Percentiles rank a stretch among this genome's conserved stretches.
These are phyloP conservation scores for Bucorvus abyssinicus DNA, from an alignment of 2,797 vertebrate species.

Conservation along the genomic window DNA sequence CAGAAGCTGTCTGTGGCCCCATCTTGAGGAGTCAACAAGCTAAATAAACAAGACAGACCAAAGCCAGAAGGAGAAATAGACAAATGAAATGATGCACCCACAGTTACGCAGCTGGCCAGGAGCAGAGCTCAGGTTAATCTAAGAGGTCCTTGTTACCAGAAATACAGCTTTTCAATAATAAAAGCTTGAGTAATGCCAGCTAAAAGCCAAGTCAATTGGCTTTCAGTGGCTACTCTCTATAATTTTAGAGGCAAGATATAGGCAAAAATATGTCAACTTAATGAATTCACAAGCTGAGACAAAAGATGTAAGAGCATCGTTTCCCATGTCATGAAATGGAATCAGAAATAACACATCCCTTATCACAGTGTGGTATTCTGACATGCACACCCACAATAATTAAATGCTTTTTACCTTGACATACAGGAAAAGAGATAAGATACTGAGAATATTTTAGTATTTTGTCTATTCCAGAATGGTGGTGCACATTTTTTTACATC, in stretches of 20 bases:
- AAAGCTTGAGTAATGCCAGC: neutral
- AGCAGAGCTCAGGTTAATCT: neutral
- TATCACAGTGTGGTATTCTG: neutral
- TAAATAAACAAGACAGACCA: neutral
- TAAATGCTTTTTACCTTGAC: neutral
- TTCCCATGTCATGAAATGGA: neutral
- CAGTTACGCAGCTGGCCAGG: neutral
- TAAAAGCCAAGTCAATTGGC: neutral
- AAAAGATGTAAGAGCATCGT: neutral
- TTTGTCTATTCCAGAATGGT: neutral
- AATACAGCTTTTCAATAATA: fast-evolving
- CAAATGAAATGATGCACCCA: neutral
- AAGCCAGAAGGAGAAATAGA: neutral
- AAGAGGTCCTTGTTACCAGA: neutral
- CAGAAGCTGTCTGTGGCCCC: neutral
- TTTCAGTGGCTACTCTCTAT: neutral
- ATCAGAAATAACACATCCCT: neutral
- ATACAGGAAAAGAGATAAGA: neutral
- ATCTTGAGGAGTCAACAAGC: neutral
- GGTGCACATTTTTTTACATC: neutral
- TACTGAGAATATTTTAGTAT: neutral
- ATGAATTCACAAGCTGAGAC: neutral
- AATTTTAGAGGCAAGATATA: neutral
- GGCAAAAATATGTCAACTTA: neutral
- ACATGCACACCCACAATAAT: neutral